phyloP scores from a whole-genome alignment of 2,888 invertebrate genomes.

The Erannis defoliaria region DNA sequence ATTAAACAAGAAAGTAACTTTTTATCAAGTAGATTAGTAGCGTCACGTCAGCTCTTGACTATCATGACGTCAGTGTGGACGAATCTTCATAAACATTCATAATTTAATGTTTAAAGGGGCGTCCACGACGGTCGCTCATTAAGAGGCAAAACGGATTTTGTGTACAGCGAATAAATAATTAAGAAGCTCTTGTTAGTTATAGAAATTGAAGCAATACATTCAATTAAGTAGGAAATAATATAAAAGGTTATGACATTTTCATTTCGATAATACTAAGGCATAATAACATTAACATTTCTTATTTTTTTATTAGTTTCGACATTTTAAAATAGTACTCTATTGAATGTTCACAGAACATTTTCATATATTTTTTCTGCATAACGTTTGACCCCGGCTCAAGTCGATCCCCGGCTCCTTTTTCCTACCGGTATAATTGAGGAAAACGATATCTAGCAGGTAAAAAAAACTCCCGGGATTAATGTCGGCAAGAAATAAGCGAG shows the following conservation, averaged over 20 bases:
- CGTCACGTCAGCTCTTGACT: conserved; percentile 22
- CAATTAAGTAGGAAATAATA: conserved; percentile 4
- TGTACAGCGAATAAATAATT: conserved; percentile 16
- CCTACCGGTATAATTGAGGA: too few species aligned
- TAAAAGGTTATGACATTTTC: background rate
- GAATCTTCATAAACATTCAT: conserved; percentile 46
- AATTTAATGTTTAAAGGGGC: conserved; percentile 44
- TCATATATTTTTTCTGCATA: too few species aligned
- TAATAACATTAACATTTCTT: background rate
- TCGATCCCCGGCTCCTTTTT: too few species aligned
- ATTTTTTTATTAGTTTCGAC: too few species aligned
- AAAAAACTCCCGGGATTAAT: too few species aligned
- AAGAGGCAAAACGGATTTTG: conserved; percentile 47
- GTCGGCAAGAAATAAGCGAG: background rate
- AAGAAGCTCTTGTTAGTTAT: conserved; percentile 17
- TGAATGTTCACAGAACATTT: too few species aligned
- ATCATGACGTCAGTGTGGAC: conserved; percentile 31
- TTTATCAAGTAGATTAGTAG: conserved; percentile 27
- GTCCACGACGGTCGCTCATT: conserved; percentile 49
- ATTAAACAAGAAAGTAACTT: conserved; percentile 13
- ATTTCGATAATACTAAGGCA: background rate
- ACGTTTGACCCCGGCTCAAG: too few species aligned
- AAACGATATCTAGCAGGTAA: too few species aligned
- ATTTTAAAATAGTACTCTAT: too few species aligned
- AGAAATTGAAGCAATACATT: background rate